phyloP scores from a whole-genome alignment of 2,888 invertebrate species.

The Smittia sp. region DNA sequence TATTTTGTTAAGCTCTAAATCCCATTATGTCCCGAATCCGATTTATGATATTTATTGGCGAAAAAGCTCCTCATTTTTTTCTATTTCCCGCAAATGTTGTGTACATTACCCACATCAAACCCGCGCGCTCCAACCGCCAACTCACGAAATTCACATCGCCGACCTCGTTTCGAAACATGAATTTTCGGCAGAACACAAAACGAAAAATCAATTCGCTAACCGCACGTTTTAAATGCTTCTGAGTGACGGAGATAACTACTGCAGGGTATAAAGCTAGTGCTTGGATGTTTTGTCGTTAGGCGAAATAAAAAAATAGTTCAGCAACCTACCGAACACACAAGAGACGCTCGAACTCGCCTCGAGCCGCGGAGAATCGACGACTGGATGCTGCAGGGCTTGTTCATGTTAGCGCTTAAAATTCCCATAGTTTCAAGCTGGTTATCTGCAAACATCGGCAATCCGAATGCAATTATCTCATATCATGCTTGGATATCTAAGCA shows the following conservation, averaged over 20 bases:
- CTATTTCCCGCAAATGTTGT: background rate
- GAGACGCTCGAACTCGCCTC: too few species aligned
- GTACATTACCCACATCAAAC: background rate
- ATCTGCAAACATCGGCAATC: too few species aligned
- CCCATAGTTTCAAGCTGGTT: too few species aligned
- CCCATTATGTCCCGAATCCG: conserved; percentile 31
- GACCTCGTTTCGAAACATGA: background rate
- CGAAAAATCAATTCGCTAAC: conserved; percentile 4
- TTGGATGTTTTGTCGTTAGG: too few species aligned
- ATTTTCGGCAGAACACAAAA: background rate
- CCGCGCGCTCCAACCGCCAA: background rate
- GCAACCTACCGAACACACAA: too few species aligned
- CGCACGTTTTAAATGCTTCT: background rate
- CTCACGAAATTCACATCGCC: background rate
- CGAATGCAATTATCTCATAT: too few species aligned
- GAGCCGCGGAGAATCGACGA: too few species aligned
- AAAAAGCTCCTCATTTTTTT: background rate
- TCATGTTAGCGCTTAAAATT: too few species aligned
- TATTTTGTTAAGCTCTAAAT: conserved; percentile 27
- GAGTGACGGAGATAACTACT: background rate
- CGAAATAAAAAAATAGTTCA: too few species aligned
- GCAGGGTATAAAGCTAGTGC: too few species aligned
- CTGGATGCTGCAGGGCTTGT: too few species aligned
- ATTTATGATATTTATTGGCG: conserved; percentile 31
- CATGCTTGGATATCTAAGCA: too few species aligned